These are phyloP conservation scores for Caenorhabditis drosophilae DNA, from an alignment of 2,888 invertebrate genomes.

Conservation along the genomic window DNA sequence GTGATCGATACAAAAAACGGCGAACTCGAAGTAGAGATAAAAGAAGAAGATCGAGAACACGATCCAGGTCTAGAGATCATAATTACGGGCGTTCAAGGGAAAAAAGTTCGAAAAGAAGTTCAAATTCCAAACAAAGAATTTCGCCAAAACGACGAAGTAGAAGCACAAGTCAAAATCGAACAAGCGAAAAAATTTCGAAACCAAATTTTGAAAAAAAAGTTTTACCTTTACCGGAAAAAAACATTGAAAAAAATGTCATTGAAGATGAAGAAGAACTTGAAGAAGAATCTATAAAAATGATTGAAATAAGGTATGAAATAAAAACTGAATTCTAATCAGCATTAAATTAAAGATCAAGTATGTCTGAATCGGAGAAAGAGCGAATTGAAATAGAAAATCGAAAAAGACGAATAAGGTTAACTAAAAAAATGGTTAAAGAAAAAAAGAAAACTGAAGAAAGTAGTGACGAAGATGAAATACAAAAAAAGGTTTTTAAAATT, in stretches of 20 bases:
- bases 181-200: not conserved
- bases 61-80: conserved; percentile 2
- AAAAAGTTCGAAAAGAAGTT: not conserved
- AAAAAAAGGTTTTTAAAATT: too few species aligned
- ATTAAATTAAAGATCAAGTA: too few species aligned
- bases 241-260: too few species aligned
- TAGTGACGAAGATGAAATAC: conserved; percentile 35
- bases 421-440: conserved; percentile 54
- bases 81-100: too few species aligned
- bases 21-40: conserved; percentile 13
- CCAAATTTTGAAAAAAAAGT: conserved; percentile 3
- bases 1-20: conserved; percentile 5
- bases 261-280: conserved; percentile 25
- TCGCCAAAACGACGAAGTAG: conserved; percentile 1
- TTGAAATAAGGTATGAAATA: too few species aligned
- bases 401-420: conserved; percentile 58
- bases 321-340: too few species aligned
- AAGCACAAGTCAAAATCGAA: not conserved
- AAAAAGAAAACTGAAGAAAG: conserved; percentile 16
- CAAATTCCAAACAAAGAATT: not conserved
- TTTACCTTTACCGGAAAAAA: too few species aligned
- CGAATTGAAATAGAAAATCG: conserved; percentile 63
- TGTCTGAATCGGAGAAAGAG: conserved; percentile 67
- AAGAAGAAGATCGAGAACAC: not conserved
- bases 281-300: conserved; percentile 35